Evolutionary conservation across 1,140 invertebrate species (phyloP), one percentile per base, ranked within the genome.

Genomic region (Callitettix versicolor): DNA sequence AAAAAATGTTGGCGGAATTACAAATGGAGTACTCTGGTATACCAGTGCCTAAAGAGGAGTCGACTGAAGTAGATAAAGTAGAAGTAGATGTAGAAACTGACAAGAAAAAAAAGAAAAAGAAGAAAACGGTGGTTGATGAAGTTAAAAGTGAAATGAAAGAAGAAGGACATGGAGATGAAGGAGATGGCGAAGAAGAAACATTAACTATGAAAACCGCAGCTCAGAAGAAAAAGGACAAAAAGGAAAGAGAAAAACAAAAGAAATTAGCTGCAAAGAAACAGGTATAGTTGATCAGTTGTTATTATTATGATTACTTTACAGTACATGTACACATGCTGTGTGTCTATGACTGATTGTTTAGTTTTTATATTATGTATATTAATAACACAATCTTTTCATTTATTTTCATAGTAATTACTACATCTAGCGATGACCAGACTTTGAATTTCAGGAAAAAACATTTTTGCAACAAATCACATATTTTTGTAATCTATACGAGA

Each of bases 201-300:
- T 62, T 72, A 24, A 84, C 83, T 11, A 78, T 90, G 18, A 91
- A 90, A 71, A 81, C 84, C 20, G 85, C 87, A 17, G 86, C 87
- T 14, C 85, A 88, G 64, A 90, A 90, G 67, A 89, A 88, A 61
- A 89, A 88, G 65, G 86, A 90, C 61, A 91, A 91, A 60, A 89
- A 89, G 66, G 86, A 91, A 69, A 76, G 84, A 33, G 84, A 90
- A 64, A 91, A 87, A 61, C 74, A 77, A 48, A 88, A 91, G 65
- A 65, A 67, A 67, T 9, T 68, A 64, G 56, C 66, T 51, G 59
- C 48, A 9, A 57, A 58, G 34, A 46, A 49, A 18, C 50, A 55
- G 46, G 55, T 57, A 48, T 18, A 11, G n/a, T n/a, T 34, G 6
- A 34, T 7, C 14, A 34, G 6, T 34, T 7, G 33, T 34, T 34